Conservation (phyloP, 30 jellyfish, hydroid and myxozoan species). For the Phacellophora camtschatica region DNA sequence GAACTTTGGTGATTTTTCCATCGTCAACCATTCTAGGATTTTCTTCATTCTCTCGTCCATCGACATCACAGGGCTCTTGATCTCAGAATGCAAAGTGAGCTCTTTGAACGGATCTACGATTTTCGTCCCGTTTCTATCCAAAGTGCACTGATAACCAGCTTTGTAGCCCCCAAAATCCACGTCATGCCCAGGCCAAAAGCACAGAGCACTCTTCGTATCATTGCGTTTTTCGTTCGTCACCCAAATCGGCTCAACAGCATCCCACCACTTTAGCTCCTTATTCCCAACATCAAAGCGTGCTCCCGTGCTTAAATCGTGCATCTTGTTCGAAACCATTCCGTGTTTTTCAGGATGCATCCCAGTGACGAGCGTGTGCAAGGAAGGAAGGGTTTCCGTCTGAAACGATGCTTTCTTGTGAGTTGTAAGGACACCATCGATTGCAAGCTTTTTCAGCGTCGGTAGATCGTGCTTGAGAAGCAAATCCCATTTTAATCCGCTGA, state of each 20-base stretch:
- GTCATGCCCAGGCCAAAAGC: constrained; percentile 97
- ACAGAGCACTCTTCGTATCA: constrained; percentile 74
- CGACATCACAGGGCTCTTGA: constrained; percentile 50
- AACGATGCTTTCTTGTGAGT: constrained; percentile 64
- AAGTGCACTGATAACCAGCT: constrained; percentile 29
- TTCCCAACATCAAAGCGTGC: constrained; percentile 64
- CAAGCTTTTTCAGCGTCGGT: constrained; percentile 63
- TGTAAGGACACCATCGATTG: constrained; percentile 75
- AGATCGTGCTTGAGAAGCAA: neutral
- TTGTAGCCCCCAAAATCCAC: constrained; percentile 18
- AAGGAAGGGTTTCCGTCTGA: constrained; percentile 90
- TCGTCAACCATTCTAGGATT: constrained; percentile 68
- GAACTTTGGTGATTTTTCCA: constrained; percentile 75
- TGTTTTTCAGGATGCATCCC: constrained; percentile 89
- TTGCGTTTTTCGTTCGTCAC: constrained; percentile 67
- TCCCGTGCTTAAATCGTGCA: constrained; percentile 55
- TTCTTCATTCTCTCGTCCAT: constrained; percentile 65
- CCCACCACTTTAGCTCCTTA: constrained; percentile 83
- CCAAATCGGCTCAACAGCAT: constrained; percentile 93
- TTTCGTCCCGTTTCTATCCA: constrained; percentile 35
- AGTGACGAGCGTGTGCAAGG: constrained; percentile 83
- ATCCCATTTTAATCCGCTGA: constrained; percentile 91
- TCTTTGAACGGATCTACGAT: constrained; percentile 82
- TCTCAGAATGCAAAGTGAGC: constrained; percentile 36
- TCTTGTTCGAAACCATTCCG: constrained; percentile 88